A percentile compares a stretch with the other conserved stretches of the same genome.
These are phyloP conservation scores for Drosophila robusta DNA, from an alignment of 2,888 invertebrate genomes.

Conservation along the genomic window DNA sequence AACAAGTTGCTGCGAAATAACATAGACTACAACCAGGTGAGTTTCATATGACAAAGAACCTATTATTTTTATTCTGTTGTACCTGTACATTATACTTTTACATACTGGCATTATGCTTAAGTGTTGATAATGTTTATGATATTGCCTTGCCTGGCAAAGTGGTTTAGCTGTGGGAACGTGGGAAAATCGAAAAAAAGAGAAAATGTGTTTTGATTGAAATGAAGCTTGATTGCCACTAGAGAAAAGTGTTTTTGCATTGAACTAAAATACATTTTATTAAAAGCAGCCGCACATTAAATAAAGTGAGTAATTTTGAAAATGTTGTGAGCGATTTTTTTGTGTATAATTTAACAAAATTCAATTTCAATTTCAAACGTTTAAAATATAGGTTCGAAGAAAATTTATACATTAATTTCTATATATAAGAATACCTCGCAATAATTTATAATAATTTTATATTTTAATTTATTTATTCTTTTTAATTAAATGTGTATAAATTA, in stretches of 20 bases:
- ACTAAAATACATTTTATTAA: not conserved
- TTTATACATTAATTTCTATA: too few species aligned
- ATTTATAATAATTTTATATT: too few species aligned
- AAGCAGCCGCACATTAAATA: too few species aligned
- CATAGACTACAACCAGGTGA: constrained; percentile 61
- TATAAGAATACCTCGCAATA: too few species aligned
- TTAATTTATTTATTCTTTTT: too few species aligned
- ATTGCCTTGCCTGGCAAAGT: constrained; percentile 17
- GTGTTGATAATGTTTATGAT: constrained; percentile 42
- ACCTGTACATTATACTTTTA: constrained; percentile 21
- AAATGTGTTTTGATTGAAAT: not conserved
- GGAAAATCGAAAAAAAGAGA: not conserved
- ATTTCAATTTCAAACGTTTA: too few species aligned
- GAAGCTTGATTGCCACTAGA: not conserved
- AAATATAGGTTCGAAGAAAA: too few species aligned
- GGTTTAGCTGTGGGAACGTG: constrained; percentile 8
- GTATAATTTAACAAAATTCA: not conserved
- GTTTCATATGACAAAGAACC: constrained; percentile 46
- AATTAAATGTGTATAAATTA: too few species aligned
- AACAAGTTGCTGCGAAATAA: constrained; percentile 71
- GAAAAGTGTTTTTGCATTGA: not conserved
- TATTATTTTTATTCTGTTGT: constrained; percentile 4
- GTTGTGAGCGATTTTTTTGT: too few species aligned
- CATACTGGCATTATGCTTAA: constrained; percentile 23
- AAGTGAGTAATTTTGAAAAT: not conserved